Evolutionary conservation across 2,797 vertebrate species (phyloP).

Genomic region (Huso huso): DNA sequence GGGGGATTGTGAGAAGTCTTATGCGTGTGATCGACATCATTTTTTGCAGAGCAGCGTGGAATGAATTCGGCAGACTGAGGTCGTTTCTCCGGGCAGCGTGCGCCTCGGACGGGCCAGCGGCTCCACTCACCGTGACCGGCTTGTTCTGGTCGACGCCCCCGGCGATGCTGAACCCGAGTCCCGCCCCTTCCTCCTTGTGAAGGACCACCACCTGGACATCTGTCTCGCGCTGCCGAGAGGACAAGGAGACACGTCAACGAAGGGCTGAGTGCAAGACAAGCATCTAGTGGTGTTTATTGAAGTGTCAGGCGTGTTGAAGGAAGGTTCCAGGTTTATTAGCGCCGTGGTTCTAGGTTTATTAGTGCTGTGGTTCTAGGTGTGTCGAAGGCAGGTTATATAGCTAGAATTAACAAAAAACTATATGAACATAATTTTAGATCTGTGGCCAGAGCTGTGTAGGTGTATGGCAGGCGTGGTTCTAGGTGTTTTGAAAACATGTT

Average conservation of each 20-base stretch:
- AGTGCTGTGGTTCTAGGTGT: too few relatives aligned
- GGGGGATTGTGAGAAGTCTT: not conserved
- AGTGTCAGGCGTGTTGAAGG: too few relatives aligned
- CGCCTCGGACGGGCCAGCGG: not conserved
- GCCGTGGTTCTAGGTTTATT: too few relatives aligned
- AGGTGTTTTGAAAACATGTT: too few relatives aligned
- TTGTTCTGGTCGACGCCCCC: slow-evolving; percentile 70
- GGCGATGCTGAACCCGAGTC: slow-evolving; percentile 68
- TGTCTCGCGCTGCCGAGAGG: slow-evolving; percentile 45
- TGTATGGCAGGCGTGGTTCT: too few relatives aligned
- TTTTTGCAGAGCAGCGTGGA: not conserved
- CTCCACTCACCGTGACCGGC: slow-evolving; percentile 55
- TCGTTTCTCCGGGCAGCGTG: not conserved
- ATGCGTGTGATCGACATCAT: too few relatives aligned
- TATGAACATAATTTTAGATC: too few relatives aligned
- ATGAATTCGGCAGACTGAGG: not conserved
- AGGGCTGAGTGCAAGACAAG: not conserved
- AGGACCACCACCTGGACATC: slow-evolving; percentile 68
- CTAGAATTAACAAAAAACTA: too few relatives aligned
- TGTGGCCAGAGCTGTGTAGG: too few relatives aligned
- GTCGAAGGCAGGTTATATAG: too few relatives aligned
- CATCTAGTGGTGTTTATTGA: too few relatives aligned
- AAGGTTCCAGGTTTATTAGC: too few relatives aligned
- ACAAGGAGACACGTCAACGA: not conserved
- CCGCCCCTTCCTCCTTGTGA: slow-evolving; percentile 65